A percentile compares a stretch with the other conserved stretches of the same genome.
Conservation (phyloP, 2,888 invertebrate genomes). For the Amiota mariae region DNA sequence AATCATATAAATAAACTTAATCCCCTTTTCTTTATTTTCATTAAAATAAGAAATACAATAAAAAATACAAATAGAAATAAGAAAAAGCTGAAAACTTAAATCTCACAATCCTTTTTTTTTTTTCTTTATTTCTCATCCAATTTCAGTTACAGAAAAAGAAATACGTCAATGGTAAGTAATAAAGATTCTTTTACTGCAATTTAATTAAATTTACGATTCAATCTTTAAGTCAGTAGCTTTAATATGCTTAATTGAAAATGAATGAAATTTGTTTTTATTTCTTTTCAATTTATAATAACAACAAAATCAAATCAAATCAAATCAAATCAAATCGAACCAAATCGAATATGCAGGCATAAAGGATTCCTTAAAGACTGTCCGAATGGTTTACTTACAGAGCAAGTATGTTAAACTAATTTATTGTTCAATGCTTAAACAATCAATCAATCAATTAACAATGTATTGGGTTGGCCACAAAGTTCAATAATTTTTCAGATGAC, state of each 20-base stretch:
- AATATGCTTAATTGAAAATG: too few relatives aligned
- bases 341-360: constrained; percentile 85
- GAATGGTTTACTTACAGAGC: constrained; percentile 94
- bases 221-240: neutral
- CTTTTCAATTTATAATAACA: neutral
- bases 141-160: constrained; percentile 71
- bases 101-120: constrained; percentile 21
- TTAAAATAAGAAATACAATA: too few relatives aligned
- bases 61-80: too few relatives aligned
- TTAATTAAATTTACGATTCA: neutral
- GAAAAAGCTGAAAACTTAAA: neutral
- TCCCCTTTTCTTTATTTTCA: neutral
- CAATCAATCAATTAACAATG: too few relatives aligned
- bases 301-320: too few relatives aligned
- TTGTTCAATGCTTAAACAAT: too few relatives aligned
- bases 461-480: too few relatives aligned
- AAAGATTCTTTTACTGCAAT: neutral
- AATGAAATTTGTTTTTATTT: neutral
- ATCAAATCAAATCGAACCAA: neutral
- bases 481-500: too few relatives aligned
- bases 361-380: constrained; percentile 97
- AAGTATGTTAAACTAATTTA: constrained; percentile 76
- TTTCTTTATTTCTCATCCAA: constrained; percentile 27
- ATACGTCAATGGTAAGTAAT: constrained; percentile 70
- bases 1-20: constrained; percentile 2